Evolutionary conservation across 1,140 invertebrate genomes (phyloP).

Genomic region (Leptopilina clavipes): DNA sequence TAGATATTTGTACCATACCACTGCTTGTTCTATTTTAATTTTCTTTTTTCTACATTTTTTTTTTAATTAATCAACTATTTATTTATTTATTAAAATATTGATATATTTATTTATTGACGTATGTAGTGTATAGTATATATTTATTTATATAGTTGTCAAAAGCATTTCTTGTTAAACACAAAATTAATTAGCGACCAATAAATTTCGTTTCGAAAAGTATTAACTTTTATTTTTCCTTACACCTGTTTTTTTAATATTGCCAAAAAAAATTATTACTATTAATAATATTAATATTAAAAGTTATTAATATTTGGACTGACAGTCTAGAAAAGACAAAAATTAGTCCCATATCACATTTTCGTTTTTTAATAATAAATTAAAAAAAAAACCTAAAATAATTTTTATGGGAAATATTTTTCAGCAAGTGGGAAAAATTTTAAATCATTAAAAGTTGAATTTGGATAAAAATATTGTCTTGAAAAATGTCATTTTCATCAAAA

Average conservation of each 20-base stretch:
- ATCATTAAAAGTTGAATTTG: too few species aligned
- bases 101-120: constrained; percentile 30
- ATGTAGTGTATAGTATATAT: constrained; percentile 21
- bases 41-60: neutral
- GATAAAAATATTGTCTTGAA: too few species aligned
- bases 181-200: constrained; percentile 28
- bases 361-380: too few species aligned
- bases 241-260: neutral
- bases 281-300: too few species aligned
- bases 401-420: too few species aligned
- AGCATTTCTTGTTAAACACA: constrained; percentile 18
- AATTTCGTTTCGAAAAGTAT: constrained; percentile 26
- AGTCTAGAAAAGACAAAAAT: too few species aligned
- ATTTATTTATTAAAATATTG: neutral
- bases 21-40: neutral
- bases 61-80: neutral
- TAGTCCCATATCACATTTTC: too few species aligned
- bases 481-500: too few species aligned
- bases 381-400: too few species aligned
- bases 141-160: constrained; percentile 14
- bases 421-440: too few species aligned
- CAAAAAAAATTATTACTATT: too few species aligned
- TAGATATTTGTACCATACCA: constrained; percentile 34
- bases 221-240: neutral
- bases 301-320: too few species aligned